Conservation (phyloP, 2,797 vertebrate genomes). For the Anguilla obscura region DNA sequence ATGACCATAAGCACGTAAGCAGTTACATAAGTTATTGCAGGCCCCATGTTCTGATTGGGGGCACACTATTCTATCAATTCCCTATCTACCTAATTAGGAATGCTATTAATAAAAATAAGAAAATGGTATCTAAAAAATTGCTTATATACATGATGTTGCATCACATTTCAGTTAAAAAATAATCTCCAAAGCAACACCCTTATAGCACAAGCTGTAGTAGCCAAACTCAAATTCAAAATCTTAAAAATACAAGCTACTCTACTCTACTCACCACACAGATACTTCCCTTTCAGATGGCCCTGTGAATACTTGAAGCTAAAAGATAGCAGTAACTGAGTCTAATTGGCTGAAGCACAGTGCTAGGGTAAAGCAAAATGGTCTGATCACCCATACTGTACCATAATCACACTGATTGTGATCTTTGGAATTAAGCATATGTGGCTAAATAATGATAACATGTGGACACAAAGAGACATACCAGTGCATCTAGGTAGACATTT, state of each 20-base stretch:
- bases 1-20: neutral
- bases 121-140: too few species aligned
- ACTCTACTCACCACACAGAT: neutral
- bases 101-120: neutral
- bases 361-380: neutral
- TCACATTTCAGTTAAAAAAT: neutral
- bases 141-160: neutral
- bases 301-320: too few species aligned
- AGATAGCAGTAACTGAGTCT: neutral
- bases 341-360: neutral
- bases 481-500: conserved; percentile 93
- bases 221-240: neutral
- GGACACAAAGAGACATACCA: conserved; percentile 72
- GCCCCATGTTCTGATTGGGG: neutral
- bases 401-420: neutral
- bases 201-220: neutral
- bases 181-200: neutral
- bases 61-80: neutral
- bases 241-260: neutral
- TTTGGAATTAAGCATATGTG: neutral
- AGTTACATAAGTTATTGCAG: neutral
- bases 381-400: neutral
- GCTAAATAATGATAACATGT: neutral
- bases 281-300: neutral
- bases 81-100: neutral